Conservation (phyloP, 2,113 vertebrate species). For the Sitta europaea region DNA sequence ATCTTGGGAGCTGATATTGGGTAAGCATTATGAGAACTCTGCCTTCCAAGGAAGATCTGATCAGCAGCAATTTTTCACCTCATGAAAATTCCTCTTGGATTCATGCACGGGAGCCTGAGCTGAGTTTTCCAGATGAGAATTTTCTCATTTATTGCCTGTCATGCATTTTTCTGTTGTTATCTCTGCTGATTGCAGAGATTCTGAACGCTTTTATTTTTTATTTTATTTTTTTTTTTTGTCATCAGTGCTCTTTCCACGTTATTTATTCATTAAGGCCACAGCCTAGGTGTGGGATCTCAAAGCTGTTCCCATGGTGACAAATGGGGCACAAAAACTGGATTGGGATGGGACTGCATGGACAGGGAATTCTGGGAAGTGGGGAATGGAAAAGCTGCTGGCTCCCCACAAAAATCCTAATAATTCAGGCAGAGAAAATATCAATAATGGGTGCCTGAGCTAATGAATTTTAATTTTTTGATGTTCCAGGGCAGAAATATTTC, state of each 20-base stretch:
- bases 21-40: not conserved
- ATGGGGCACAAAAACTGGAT: not conserved
- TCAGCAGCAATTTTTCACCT: not conserved
- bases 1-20: not conserved
- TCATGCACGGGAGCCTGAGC: accelerated
- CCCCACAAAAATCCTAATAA: not conserved
- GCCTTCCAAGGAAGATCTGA: not conserved
- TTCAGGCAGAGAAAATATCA: not conserved
- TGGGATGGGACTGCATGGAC: not conserved
- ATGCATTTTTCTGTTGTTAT: not conserved
- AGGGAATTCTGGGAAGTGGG: not conserved
- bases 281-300: not conserved
- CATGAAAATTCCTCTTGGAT: not conserved
- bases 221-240: not conserved
- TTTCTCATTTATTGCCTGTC: not conserved
- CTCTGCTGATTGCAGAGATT: not conserved
- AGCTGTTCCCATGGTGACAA: constrained; percentile 17
- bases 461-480: not conserved
- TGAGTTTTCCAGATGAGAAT: not conserved
- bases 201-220: not conserved
- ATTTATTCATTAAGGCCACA: not conserved
- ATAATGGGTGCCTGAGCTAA: not conserved
- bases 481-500: not conserved
- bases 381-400: not conserved
- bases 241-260: not conserved